Evolutionary conservation across 2,113 vertebrate genomes (phyloP).

Genomic region (Grallaria varia): DNA sequence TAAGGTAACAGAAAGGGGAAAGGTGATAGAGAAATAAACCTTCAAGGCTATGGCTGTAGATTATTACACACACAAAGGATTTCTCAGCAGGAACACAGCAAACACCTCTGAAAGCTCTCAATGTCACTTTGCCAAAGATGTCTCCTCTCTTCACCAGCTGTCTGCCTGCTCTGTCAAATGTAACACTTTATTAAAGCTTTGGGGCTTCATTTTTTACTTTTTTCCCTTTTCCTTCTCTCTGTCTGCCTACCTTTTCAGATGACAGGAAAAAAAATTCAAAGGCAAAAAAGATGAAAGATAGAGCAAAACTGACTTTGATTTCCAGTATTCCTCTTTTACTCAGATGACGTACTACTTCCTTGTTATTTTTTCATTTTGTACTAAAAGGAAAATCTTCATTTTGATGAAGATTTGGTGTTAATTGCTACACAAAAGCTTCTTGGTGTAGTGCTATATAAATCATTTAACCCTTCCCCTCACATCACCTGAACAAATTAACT

Average conservation of each 20-base stretch:
- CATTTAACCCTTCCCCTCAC: background rate
- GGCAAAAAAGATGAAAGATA: background rate
- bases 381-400: background rate
- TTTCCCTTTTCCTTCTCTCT: background rate
- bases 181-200: slow-evolving; percentile 46
- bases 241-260: background rate
- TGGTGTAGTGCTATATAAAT: background rate
- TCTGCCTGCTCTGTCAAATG: slow-evolving; percentile 17
- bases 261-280: slow-evolving; percentile 3
- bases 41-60: background rate
- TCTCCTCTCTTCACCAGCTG: background rate
- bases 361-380: background rate
- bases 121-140: slow-evolving; percentile 24
- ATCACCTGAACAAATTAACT: background rate
- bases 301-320: background rate
- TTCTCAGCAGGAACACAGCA: background rate
- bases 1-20: background rate
- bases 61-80: background rate
- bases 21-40: background rate
- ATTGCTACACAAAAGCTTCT: background rate
- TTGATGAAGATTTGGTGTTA: background rate
- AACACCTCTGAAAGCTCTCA: slow-evolving; percentile 16
- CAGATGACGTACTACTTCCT: background rate
- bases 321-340: background rate
- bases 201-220: background rate